Conservation (phyloP, 2,797 vertebrate genomes). For the Tinamus major region DNA sequence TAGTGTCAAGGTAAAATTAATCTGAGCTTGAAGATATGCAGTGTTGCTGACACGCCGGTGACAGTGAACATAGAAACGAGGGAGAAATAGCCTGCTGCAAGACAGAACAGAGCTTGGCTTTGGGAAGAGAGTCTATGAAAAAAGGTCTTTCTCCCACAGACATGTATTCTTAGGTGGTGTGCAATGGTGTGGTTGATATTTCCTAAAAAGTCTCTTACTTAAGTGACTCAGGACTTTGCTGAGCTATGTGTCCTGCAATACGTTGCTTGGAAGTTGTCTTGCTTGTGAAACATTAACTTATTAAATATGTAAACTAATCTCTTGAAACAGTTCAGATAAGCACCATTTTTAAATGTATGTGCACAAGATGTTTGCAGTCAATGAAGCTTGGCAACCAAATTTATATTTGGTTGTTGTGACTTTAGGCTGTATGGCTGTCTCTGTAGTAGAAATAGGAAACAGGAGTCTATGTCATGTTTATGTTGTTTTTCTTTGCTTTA, state of each 20-base stretch:
- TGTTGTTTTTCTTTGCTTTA: conserved; percentile 22
- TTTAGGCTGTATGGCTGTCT: background rate
- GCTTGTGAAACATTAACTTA: conserved; percentile 20
- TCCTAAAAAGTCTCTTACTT: conserved; percentile 18
- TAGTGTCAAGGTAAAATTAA: conserved; percentile 19
- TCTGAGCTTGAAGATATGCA: conserved; percentile 22
- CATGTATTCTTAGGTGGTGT: background rate
- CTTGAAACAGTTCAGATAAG: conserved; percentile 6
- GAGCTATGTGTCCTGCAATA: background rate
- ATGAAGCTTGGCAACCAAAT: conserved; percentile 34
- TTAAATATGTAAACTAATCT: conserved; percentile 30
- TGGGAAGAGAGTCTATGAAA: background rate
- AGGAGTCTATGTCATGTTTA: background rate
- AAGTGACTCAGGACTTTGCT: conserved; percentile 18
- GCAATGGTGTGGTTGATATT: background rate
- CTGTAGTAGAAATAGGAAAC: conserved; percentile 20
- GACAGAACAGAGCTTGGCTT: conserved; percentile 10
- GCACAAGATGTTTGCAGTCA: conserved; percentile 16
- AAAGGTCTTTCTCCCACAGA: background rate
- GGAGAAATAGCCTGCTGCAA: background rate
- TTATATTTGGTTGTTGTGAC: conserved; percentile 17
- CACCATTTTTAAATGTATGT: background rate
- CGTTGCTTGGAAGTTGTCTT: conserved; percentile 26
- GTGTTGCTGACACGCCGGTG: background rate
- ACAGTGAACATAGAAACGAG: background rate